Evolutionary conservation across 2,113 vertebrate species (phyloP).

Genomic region (Podilymbus podiceps): DNA sequence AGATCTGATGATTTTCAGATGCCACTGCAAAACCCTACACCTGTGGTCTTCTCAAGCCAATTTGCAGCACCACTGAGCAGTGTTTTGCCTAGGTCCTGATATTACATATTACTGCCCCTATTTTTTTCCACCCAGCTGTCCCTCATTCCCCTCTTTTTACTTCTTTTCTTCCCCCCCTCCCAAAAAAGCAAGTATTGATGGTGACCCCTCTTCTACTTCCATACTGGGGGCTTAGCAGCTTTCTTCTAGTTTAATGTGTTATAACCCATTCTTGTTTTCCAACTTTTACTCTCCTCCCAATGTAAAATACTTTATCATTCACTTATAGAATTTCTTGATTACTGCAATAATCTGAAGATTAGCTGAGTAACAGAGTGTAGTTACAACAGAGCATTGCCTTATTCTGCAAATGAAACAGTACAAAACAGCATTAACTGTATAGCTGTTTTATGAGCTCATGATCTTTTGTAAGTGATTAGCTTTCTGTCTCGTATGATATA

Average conservation of each 20-base stretch:
- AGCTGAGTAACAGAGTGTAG: background rate
- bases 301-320: background rate
- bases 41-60: background rate
- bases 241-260: background rate
- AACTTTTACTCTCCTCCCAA: background rate
- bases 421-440: background rate
- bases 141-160: background rate
- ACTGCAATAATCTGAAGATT: background rate
- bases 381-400: background rate
- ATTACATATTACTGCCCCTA: background rate
- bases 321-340: background rate
- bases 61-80: background rate
- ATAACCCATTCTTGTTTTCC: background rate
- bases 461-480: background rate
- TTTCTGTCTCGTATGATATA: background rate
- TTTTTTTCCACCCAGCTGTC: background rate
- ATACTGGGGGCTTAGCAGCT: background rate
- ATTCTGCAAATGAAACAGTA: background rate
- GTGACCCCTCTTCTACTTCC: background rate
- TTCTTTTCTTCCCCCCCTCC: background rate
- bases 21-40: background rate
- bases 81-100: background rate
- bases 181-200: background rate
- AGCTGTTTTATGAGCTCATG: background rate
- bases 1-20: background rate